Conservation (phyloP, 2,113 vertebrate species). For the Corapipo altera region DNA sequence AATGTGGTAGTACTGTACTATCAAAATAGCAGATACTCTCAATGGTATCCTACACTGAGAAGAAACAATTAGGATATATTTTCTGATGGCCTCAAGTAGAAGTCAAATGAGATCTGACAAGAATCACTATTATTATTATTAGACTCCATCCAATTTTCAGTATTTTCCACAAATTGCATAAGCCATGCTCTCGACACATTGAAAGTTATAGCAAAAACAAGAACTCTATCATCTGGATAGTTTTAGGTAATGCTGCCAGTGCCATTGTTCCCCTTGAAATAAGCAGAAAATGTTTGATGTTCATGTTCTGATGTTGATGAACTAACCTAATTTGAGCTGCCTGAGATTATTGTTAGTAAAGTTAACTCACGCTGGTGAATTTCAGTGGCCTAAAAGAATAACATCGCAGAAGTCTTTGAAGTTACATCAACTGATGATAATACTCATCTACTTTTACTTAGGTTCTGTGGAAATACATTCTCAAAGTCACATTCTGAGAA, state of each 20-base stretch:
- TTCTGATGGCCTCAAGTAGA: background rate
- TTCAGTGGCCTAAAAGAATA: background rate
- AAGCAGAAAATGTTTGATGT: background rate
- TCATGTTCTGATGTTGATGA: background rate
- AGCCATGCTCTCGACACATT: background rate
- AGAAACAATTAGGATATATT: background rate
- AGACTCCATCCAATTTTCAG: background rate
- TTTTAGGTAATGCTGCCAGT: background rate
- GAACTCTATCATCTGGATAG: background rate
- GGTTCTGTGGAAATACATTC: background rate
- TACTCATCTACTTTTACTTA: background rate
- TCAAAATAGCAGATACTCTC: background rate
- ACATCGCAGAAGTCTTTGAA: background rate
- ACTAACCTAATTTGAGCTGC: background rate
- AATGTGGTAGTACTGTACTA: background rate
- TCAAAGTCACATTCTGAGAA: background rate
- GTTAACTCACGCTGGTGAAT: background rate
- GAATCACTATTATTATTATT: background rate
- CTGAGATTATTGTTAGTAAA: background rate
- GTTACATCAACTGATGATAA: background rate
- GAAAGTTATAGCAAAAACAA: background rate
- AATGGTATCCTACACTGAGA: background rate
- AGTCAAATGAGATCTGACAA: background rate
- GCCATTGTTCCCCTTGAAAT: background rate
- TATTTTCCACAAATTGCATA: background rate